These are phyloP conservation scores for Myxocyprinus asiaticus DNA, from an alignment of 2,113 vertebrate species.

Conservation along the genomic window DNA sequence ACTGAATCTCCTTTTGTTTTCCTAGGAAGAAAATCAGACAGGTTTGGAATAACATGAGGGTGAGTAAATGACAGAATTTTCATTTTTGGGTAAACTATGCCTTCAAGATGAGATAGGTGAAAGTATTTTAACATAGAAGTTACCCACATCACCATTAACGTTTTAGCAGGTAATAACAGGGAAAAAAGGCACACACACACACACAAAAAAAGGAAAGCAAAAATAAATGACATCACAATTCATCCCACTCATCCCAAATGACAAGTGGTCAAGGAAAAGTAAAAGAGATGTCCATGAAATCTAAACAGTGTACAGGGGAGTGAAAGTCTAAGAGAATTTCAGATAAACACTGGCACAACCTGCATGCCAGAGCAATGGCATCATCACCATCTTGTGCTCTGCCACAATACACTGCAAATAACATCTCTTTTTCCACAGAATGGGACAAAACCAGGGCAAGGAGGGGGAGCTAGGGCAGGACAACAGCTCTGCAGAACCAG, in stretches of 20 bases:
- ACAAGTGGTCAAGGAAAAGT: background rate
- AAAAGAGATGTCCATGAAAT: background rate
- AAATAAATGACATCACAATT: too few relatives aligned
- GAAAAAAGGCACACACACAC: too few relatives aligned
- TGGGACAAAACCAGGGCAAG: slow-evolving; percentile 78
- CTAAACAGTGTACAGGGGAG: slow-evolving; percentile 25
- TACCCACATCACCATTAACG: too few relatives aligned
- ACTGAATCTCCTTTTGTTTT: too few relatives aligned
- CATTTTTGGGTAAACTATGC: too few relatives aligned
- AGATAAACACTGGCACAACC: slow-evolving; percentile 43
- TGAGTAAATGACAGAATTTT: too few relatives aligned
- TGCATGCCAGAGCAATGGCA: slow-evolving; percentile 53
- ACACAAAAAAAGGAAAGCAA: too few relatives aligned
- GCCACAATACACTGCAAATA: slow-evolving; percentile 20
- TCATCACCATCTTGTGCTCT: slow-evolving; percentile 39
- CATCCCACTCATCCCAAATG: background rate
- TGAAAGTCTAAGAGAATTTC: slow-evolving; percentile 18
- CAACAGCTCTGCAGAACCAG: slow-evolving; percentile 38
- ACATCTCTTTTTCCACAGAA: slow-evolving; percentile 66
- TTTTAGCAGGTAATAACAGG: too few relatives aligned
- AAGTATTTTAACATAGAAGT: too few relatives aligned
- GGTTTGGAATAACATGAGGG: too few relatives aligned
- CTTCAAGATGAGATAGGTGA: too few relatives aligned
- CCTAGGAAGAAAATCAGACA: too few relatives aligned
- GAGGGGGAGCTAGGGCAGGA: slow-evolving; percentile 56